Percentiles rank a stretch among this genome's conserved stretches.
Conservation (phyloP, 2,888 invertebrate species). For the Hipparchia sbordonii region DNA sequence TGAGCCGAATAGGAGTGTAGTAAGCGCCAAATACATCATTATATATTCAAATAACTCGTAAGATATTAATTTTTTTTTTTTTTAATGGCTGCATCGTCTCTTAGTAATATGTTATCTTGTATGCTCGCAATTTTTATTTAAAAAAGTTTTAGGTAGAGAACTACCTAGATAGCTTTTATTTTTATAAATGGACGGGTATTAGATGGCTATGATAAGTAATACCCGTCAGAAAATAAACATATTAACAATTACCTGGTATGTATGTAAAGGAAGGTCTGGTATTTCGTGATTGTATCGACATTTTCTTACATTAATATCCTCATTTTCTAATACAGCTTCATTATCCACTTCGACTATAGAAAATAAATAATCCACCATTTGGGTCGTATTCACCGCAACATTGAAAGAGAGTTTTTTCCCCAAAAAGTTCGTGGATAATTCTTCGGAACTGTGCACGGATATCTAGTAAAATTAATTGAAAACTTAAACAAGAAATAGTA, state of each 20-base stretch:
- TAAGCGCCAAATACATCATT: no score
- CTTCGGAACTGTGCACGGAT: slow-evolving; percentile 64
- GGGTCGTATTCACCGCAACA: slow-evolving; percentile 41
- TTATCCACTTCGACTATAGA: slow-evolving; percentile 69
- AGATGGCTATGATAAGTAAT: no score
- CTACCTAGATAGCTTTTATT: no score
- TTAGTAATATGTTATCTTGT: no score
- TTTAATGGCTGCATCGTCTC: no score
- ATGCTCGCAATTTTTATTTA: no score
- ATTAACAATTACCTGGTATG: slow-evolving; percentile 54
- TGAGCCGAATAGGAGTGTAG: no score
- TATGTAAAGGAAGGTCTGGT: slow-evolving; percentile 50
- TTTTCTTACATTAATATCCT: slow-evolving; percentile 73
- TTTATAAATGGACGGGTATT: no score
- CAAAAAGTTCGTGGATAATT: slow-evolving; percentile 58
- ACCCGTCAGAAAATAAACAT: no score
- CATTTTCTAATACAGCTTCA: slow-evolving; percentile 58
- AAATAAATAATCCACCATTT: slow-evolving; percentile 51
- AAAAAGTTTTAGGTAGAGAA: no score
- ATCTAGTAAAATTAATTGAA: slow-evolving; percentile 46
- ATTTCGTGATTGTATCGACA: slow-evolving; percentile 84
- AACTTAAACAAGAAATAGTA: not conserved
- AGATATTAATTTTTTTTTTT: no score
- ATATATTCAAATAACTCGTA: no score
- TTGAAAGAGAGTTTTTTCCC: slow-evolving; percentile 53